These are phyloP conservation scores for Andrena bucephala DNA, from an alignment of 2,888 invertebrate genomes.

Conservation along the genomic window DNA sequence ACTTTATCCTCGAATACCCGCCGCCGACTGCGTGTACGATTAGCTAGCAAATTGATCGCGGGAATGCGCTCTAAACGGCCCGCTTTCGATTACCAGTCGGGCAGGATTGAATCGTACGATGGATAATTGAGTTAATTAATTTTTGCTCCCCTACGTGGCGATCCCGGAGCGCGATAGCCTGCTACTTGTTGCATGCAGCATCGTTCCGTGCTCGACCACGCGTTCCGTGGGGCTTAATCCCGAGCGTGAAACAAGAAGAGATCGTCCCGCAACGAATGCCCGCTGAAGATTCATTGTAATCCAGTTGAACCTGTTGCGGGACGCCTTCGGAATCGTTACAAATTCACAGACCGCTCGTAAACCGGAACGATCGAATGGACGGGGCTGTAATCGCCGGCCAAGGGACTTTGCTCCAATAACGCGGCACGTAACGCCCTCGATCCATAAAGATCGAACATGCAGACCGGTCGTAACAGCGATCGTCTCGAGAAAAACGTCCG, in stretches of 20 bases:
- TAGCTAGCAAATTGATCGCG: neutral
- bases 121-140: constrained; percentile 6
- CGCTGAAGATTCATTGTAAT: neutral
- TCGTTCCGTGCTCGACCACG: neutral
- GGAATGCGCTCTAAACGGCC: neutral
- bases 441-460: neutral
- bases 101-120: neutral
- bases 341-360: constrained; percentile 3
- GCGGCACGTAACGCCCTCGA: neutral
- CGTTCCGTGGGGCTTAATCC: neutral
- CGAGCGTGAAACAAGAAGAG: too few relatives aligned
- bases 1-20: too few relatives aligned
- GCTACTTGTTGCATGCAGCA: neutral
- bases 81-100: neutral
- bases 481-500: neutral
- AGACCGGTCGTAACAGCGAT: neutral
- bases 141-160: neutral
- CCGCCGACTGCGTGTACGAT: neutral
- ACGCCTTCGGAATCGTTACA: neutral
- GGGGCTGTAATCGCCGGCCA: neutral
- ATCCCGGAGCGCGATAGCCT: neutral
- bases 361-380: neutral
- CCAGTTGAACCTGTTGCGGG: neutral
- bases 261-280: neutral
- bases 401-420: neutral